Percentiles rank a stretch among this genome's conserved stretches.
Conservation (phyloP, 2,113 vertebrate species). For the Platanista minor region DNA sequence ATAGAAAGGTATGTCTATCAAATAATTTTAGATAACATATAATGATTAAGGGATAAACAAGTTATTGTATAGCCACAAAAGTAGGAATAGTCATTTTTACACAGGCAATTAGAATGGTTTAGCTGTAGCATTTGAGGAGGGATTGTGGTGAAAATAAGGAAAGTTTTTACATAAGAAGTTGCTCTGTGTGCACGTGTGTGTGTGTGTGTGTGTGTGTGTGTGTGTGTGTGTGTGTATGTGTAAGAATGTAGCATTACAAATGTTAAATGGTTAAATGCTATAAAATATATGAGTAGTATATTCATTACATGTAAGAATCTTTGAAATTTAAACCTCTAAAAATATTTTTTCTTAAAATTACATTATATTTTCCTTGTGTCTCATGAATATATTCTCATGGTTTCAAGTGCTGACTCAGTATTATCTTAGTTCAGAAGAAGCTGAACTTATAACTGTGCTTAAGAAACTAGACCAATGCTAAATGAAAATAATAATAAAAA, state of each 20-base stretch:
- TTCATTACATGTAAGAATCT: not conserved
- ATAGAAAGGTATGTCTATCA: not conserved
- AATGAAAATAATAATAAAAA: not conserved
- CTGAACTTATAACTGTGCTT: not conserved
- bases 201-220: rapidly evolving
- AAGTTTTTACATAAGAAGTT: not conserved
- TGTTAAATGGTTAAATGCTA: not conserved
- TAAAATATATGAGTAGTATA: not conserved
- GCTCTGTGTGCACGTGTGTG: rapidly evolving
- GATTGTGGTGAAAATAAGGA: not conserved
- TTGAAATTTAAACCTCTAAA: not conserved
- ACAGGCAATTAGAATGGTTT: not conserved
- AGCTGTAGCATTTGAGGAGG: not conserved
- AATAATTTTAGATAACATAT: not conserved
- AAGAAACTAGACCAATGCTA: not conserved
- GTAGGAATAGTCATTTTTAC: not conserved
- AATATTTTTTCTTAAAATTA: not conserved
- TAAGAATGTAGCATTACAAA: not conserved
- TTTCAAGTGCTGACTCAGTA: not conserved
- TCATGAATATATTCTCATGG: not conserved
- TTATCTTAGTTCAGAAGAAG: not conserved
- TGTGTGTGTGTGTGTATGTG: not conserved
- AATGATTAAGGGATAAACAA: not conserved
- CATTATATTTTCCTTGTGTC: not conserved
- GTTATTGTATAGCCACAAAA: not conserved